Conservation (phyloP, 2,888 invertebrate species). For the Pseudoips prasinana region DNA sequence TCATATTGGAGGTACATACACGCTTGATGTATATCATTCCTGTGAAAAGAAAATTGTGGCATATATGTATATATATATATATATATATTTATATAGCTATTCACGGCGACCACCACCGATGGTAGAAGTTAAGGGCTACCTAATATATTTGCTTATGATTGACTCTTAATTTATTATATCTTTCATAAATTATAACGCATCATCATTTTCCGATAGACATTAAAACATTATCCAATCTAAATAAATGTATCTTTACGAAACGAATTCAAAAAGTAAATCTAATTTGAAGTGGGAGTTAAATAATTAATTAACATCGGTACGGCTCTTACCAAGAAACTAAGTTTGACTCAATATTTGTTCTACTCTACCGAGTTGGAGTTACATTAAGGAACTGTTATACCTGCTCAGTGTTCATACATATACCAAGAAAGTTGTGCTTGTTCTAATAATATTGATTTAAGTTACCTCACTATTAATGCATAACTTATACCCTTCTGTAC, state of each 20-base stretch:
- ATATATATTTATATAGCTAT: no score
- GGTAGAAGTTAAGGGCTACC: no score
- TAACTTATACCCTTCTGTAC: constrained; percentile 39
- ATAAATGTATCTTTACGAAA: constrained; percentile 22
- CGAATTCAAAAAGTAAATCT: constrained; percentile 41
- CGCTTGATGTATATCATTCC: no score
- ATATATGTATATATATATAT: no score
- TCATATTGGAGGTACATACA: no score
- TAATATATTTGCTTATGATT: no score
- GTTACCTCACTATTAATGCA: constrained; percentile 50
- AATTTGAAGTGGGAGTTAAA: constrained; percentile 52
- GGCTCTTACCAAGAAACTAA: constrained; percentile 56
- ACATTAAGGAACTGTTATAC: constrained; percentile 51
- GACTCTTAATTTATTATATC: no score
- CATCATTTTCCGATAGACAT: no score
- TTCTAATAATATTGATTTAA: constrained; percentile 60
- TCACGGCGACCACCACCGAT: no score
- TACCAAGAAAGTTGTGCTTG: constrained; percentile 56
- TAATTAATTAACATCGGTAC: constrained; percentile 63
- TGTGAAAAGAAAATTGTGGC: no score
- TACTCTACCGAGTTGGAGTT: constrained; percentile 60
- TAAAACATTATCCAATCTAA: constrained; percentile 16
- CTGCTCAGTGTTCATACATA: constrained; percentile 39
- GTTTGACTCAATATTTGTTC: constrained; percentile 69
- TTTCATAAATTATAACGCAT: no score